Percentiles rank a stretch among this genome's conserved stretches.
phyloP scores from a whole-genome alignment of 2,113 vertebrate species.

The Chionis minor region DNA sequence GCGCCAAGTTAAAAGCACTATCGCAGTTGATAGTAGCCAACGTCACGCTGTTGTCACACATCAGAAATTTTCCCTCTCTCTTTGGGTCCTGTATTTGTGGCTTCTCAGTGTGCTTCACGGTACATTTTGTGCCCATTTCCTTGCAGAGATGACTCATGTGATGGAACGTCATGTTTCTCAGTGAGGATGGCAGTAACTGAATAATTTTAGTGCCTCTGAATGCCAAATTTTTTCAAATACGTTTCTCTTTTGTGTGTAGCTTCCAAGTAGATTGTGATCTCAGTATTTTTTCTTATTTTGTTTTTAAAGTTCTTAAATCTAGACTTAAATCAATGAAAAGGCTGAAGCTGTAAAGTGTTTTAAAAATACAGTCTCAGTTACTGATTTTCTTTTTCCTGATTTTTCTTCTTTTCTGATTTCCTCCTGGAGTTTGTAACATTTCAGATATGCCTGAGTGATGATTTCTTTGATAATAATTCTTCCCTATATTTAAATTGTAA shows the following conservation, averaged over 20 bases:
- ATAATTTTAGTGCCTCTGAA: conserved; percentile 44
- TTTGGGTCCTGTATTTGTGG: background rate
- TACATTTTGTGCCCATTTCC: background rate
- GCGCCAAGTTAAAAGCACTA: background rate
- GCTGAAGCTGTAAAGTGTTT: background rate
- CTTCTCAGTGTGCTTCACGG: background rate
- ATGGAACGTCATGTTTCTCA: conserved; percentile 29
- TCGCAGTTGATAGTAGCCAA: background rate
- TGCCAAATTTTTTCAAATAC: conserved; percentile 12
- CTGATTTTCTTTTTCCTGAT: background rate
- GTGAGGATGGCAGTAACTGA: conserved; percentile 23
- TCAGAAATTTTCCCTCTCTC: background rate
- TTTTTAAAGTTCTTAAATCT: background rate
- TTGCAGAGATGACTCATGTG: conserved; percentile 43
- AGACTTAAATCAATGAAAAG: background rate
- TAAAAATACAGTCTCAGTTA: background rate
- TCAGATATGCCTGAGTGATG: background rate
- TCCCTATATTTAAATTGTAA: background rate
- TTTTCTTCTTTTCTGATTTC: background rate
- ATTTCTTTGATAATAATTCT: background rate
- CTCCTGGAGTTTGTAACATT: background rate
- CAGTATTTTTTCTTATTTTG: background rate
- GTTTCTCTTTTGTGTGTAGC: conserved; percentile 34
- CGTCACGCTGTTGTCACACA: background rate
- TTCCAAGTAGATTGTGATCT: background rate